Conservation (phyloP, 2,113 vertebrate genomes). For the Brevimyrus niger region DNA sequence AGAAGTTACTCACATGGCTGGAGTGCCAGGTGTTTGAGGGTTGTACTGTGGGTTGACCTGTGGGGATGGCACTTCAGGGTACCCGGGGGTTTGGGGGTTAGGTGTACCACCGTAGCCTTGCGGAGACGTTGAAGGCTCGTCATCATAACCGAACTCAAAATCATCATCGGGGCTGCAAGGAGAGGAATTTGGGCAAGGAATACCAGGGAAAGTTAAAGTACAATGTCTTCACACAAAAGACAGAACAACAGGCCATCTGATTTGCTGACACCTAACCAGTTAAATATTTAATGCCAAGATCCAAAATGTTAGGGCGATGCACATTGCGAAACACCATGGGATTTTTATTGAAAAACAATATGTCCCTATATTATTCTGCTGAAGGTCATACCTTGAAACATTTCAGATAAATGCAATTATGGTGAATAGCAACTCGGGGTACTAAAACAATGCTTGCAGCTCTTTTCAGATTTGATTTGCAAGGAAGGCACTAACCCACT, state of each 20-base stretch:
- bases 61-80: slow-evolving; percentile 85
- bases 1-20: slow-evolving; percentile 76
- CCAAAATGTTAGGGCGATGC: neutral
- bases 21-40: slow-evolving; percentile 86
- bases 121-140: slow-evolving; percentile 85
- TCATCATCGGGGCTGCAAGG: slow-evolving; percentile 77
- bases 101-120: slow-evolving; percentile 87
- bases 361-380: neutral
- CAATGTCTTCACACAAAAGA: neutral
- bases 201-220: neutral
- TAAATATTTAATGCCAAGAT: neutral
- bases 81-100: slow-evolving; percentile 88
- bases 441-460: neutral
- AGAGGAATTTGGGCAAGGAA: neutral
- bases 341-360: neutral
- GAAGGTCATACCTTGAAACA: neutral
- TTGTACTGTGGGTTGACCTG: slow-evolving; percentile 93
- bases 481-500: neutral
- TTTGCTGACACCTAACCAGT: neutral
- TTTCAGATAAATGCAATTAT: neutral
- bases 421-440: neutral
- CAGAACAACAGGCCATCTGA: neutral
- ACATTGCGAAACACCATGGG: neutral
- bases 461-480: neutral
- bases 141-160: slow-evolving; percentile 82